Evolutionary conservation across 1,140 invertebrate genomes (phyloP), one percentile per base, ranked within the genome.

Genomic region (Vanessa atalanta): DNA sequence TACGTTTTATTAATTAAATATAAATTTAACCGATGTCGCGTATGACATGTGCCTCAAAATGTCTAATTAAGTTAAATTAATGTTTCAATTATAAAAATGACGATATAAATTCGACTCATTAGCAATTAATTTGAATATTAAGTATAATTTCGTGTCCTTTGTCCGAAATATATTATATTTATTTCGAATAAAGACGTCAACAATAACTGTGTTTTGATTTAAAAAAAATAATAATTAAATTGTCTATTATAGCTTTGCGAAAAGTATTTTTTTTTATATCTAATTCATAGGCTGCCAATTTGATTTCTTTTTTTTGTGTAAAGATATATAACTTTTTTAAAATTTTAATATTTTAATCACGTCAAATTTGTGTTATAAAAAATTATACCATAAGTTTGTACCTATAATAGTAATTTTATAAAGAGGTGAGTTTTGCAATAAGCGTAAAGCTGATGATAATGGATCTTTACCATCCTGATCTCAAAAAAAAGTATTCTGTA

Each of bases 1-100:
- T 57, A 57, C 53, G 13, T 57, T 57, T 57, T 57, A 57, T 57
- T 57, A 57, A 11, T 57, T 57, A 9, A 12, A 57, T 57, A 57
- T 57, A 23, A 57, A 50, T 50, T 53, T 53, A 57, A 57, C 9
- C 20, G 48, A 15, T n/a, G 53, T 57, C 53, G 23, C 53, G 11
- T 37, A 15, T 61, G 57, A 61, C 57, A 61, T 61, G 57, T 61
- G 23, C 31, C 31, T 23, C 9, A 61, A 61, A 13, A 57, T 57
- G 53, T n/a, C 53, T 23, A 57, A 57, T 57, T 57, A 57, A 31
- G 26, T 61, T 31, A 37, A 61, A 61, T 61, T 61, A 31, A 61
- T 61, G 57, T 61, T 61, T 61, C 57, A 61, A 61, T 61, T 61
- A 61, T 9, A n/a, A 37, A 37, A 61, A 61, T 61, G 23, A 15